These are phyloP conservation scores for Limnephilus auricula DNA, from an alignment of 2,888 invertebrate species.

Conservation along the genomic window DNA sequence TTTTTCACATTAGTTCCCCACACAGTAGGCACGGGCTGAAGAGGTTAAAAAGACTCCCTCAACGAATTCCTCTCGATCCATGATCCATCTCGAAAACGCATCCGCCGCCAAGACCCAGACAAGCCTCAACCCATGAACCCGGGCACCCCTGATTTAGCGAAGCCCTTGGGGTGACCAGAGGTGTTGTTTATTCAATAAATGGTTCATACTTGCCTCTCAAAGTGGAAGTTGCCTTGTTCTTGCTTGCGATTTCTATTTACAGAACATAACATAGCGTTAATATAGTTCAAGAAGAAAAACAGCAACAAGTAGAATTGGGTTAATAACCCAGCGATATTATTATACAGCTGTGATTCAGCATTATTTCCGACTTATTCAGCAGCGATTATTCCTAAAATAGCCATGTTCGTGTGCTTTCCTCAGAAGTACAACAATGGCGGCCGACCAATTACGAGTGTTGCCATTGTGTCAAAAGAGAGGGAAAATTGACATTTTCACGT, in stretches of 20 bases:
- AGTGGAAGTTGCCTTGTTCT: no score
- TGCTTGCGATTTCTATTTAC: neutral
- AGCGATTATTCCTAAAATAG: slow-evolving; percentile 21
- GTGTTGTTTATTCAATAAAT: no score
- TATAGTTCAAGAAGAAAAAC: neutral
- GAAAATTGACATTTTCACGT: slow-evolving; percentile 24
- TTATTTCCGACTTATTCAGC: neutral
- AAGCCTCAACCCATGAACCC: no score
- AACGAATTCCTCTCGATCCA: no score
- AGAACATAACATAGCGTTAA: neutral
- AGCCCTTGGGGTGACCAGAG: no score
- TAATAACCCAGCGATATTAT: neutral
- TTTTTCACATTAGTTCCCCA: no score
- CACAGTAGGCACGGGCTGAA: no score
- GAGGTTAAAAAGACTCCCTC: no score
- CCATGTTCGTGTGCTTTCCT: slow-evolving; percentile 11
- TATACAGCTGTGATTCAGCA: neutral
- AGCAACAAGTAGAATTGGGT: neutral
- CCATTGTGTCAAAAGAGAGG: neutral
- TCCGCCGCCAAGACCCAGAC: no score
- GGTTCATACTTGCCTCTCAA: no score
- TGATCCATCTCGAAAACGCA: no score
- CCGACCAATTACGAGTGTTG: neutral
- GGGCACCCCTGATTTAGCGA: no score
- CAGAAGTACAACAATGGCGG: neutral